Conservation (phyloP, 2,113 vertebrate species). For the Mesocricetus auratus region DNA sequence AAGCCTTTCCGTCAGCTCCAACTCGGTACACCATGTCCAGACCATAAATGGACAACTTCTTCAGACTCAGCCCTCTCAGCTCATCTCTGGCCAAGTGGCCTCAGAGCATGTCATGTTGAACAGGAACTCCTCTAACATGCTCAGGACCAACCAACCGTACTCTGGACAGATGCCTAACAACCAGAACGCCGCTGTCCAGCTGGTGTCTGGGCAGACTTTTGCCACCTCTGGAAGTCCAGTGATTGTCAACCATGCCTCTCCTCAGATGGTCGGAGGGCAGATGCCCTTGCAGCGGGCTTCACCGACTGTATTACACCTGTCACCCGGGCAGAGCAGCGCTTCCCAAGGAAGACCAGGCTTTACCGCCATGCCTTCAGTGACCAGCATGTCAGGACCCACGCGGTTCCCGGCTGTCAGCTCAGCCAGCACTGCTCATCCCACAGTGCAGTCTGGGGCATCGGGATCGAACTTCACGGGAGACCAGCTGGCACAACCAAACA, state of each 20-base stretch:
- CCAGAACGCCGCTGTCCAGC: conserved; percentile 93
- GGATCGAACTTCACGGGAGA: conserved; percentile 87
- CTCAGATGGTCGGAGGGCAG: conserved; percentile 89
- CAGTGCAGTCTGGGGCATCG: conserved; percentile 84
- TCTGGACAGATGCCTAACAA: conserved; percentile 92
- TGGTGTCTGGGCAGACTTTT: conserved; percentile 94
- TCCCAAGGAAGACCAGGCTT: conserved; percentile 89
- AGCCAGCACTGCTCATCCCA: conserved; percentile 85
- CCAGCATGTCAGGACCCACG: conserved; percentile 87
- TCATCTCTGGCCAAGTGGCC: conserved; percentile 88
- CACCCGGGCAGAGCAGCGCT: conserved; percentile 87
- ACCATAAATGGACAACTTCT: conserved; percentile 92
- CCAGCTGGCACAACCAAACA: conserved; percentile 86
- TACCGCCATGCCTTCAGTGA: conserved; percentile 85
- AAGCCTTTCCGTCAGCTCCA: conserved; percentile 92
- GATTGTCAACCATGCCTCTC: conserved; percentile 93
- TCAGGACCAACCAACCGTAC: conserved; percentile 90
- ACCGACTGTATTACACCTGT: conserved; percentile 90
- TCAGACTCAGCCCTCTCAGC: conserved; percentile 89
- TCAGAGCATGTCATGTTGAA: conserved; percentile 90
- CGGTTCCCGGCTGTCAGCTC: conserved; percentile 92
- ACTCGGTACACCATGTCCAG: conserved; percentile 92
- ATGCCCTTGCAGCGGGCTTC: conserved; percentile 91
- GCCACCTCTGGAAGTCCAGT: conserved; percentile 92
- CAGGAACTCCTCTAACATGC: conserved; percentile 88